Conservation (phyloP, 2,797 vertebrate species). For the Cirrhinus molitorella region DNA sequence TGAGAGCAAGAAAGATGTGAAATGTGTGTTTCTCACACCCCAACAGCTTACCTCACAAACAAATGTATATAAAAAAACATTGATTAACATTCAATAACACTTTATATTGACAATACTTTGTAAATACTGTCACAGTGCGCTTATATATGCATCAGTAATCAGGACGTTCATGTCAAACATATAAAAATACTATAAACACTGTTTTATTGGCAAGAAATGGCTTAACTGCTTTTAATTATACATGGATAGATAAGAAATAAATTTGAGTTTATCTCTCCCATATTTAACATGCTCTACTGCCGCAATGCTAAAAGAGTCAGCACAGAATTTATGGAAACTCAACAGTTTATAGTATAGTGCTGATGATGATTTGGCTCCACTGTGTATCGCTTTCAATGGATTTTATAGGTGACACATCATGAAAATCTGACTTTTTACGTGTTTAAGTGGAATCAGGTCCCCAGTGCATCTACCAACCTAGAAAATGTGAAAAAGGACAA, state of each 20-base stretch:
- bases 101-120: not conserved
- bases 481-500: too few relatives aligned
- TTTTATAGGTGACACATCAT: too few relatives aligned
- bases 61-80: not conserved
- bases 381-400: not conserved
- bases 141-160: conserved; percentile 2
- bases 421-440: too few relatives aligned
- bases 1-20: not conserved
- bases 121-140: not conserved
- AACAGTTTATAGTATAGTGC: not conserved
- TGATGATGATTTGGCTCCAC: not conserved
- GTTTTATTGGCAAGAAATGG: not conserved
- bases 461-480: too few relatives aligned
- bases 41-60: not conserved
- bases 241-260: conserved; percentile 7
- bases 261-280: not conserved
- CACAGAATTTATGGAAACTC: not conserved
- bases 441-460: too few relatives aligned
- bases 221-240: conserved; percentile 19
- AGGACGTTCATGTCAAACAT: not conserved
- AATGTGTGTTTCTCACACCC: not conserved
- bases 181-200: not conserved
- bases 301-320: not conserved
- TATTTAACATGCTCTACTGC: conserved; percentile 13
- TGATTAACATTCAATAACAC: not conserved